phyloP scores from a whole-genome alignment of 2,888 invertebrate genomes.

The Drosophila demipolita region DNA sequence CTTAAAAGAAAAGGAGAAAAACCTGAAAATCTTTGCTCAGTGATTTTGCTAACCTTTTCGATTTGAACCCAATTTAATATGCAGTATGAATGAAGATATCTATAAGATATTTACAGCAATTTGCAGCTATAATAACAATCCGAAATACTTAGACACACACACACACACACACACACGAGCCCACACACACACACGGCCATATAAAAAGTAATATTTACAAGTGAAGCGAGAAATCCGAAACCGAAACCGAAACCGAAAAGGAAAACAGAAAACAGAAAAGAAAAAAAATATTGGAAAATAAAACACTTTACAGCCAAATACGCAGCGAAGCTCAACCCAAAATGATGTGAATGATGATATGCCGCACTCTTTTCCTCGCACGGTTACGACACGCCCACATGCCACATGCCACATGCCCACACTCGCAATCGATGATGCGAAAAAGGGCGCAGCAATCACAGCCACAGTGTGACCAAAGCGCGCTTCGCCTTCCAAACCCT shows the following conservation, averaged over 20 bases:
- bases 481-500: neutral
- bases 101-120: constrained; percentile 53
- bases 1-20: neutral
- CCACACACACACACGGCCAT: neutral
- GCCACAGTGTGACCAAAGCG: constrained; percentile 37
- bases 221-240: constrained; percentile 1
- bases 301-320: constrained; percentile 54
- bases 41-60: constrained; percentile 26
- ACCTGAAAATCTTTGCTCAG: constrained; percentile 10
- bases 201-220: constrained; percentile 27
- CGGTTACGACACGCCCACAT: neutral
- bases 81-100: constrained; percentile 54
- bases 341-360: constrained; percentile 52
- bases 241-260: neutral
- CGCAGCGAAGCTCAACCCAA: constrained; percentile 50
- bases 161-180: neutral
- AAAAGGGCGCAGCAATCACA: constrained; percentile 70
- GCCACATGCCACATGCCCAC: neutral
- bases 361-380: neutral
- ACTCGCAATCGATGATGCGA: constrained; percentile 67
- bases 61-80: constrained; percentile 36
- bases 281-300: constrained; percentile 54
- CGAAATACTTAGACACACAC: constrained; percentile 9
- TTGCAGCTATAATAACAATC: constrained; percentile 57
- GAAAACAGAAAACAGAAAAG: constrained; percentile 18